Evolutionary conservation across 2,888 invertebrate species (phyloP).

Genomic region (Steromphala cineraria): DNA sequence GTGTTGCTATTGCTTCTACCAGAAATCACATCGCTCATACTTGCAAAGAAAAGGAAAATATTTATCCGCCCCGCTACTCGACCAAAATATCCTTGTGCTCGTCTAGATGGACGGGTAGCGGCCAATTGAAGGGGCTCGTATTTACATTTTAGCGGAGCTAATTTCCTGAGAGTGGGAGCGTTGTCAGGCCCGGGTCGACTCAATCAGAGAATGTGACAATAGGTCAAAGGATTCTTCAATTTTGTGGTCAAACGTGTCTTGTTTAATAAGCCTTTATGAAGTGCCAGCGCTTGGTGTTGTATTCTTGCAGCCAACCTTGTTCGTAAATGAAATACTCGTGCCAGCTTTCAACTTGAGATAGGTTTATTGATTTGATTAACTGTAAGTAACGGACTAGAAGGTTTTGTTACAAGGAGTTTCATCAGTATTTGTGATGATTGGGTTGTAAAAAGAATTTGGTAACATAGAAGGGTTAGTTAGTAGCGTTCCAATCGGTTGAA

Average conservation of each 20-base stretch:
- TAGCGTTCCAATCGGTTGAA: too few relatives aligned
- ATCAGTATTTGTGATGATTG: too few relatives aligned
- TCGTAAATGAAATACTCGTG: neutral
- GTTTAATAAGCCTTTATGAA: constrained; percentile 7
- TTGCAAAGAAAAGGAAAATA: too few relatives aligned
- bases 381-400: neutral
- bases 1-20: too few relatives aligned
- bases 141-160: neutral
- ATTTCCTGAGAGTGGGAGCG: neutral
- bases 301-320: neutral
- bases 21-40: too few relatives aligned
- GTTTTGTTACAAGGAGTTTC: too few relatives aligned
- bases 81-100: neutral
- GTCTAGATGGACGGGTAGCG: neutral
- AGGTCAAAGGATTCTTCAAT: neutral
- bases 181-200: neutral
- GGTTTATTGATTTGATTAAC: neutral
- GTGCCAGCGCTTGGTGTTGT: neutral
- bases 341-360: neutral
- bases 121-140: neutral
- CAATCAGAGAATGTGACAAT: constrained; percentile 1
- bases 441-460: too few relatives aligned
- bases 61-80: too few relatives aligned
- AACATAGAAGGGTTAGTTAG: too few relatives aligned
- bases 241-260: neutral